Evolutionary conservation across 2,797 vertebrate species (phyloP).

Genomic region (Threskiornis aethiopicus): DNA sequence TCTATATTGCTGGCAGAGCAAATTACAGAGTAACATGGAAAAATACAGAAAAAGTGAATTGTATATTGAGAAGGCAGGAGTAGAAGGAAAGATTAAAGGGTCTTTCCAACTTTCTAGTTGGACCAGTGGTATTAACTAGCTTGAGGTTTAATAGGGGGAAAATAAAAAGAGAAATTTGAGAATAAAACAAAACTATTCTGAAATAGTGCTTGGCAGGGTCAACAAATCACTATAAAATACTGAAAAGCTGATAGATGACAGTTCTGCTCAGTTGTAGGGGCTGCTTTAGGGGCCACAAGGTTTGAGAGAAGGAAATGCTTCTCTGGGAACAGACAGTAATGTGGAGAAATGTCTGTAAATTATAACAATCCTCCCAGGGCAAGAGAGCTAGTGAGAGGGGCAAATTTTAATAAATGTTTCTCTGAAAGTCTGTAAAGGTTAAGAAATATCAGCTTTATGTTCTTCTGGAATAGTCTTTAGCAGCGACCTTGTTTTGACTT

Average conservation of each 20-base stretch:
- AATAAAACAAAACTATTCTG: neutral
- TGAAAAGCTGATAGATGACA: neutral
- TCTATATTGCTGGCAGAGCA: neutral
- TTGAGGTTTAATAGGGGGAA: neutral
- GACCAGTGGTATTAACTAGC: neutral
- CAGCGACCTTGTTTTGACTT: neutral
- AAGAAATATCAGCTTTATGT: neutral
- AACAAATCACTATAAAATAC: neutral
- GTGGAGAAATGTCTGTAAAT: neutral
- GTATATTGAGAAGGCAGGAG: neutral
- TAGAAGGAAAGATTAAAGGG: neutral
- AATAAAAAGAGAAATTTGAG: neutral
- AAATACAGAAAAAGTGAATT: neutral
- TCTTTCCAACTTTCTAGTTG: neutral
- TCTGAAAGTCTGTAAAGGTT: neutral
- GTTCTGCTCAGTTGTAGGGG: neutral
- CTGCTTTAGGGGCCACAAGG: neutral
- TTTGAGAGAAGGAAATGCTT: neutral
- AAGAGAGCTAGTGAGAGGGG: neutral
- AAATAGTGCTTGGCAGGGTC: neutral
- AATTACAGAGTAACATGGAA: neutral
- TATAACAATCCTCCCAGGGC: neutral
- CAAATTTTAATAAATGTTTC: neutral
- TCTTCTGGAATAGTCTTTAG: neutral
- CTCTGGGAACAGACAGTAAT: neutral